Conservation (phyloP, 2,797 vertebrate species). For the Sebastes alutus region DNA sequence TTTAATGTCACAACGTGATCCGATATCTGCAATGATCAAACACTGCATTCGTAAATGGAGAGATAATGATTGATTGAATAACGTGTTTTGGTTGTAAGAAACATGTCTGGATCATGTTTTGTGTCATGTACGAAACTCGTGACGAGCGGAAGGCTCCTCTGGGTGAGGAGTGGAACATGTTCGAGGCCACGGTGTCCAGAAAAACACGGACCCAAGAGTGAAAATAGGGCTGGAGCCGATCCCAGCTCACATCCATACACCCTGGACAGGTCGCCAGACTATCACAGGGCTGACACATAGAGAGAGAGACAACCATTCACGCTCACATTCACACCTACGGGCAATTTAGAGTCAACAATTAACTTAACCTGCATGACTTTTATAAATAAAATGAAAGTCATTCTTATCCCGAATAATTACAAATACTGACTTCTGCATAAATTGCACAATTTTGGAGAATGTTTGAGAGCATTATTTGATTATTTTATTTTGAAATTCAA, state of each 20-base stretch:
- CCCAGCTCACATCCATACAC: too few relatives aligned
- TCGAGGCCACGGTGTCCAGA: constrained; percentile 12
- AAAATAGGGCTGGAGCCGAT: too few relatives aligned
- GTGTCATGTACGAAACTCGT: neutral
- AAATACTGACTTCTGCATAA: neutral
- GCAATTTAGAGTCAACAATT: too few relatives aligned
- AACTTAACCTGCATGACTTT: too few relatives aligned
- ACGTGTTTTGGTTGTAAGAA: neutral
- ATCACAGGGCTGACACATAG: too few relatives aligned
- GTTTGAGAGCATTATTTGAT: neutral
- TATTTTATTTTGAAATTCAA: neutral
- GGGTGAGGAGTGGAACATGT: constrained; percentile 9
- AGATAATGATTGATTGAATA: neutral
- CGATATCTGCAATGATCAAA: neutral
- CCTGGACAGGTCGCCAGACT: too few relatives aligned
- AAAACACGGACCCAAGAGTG: constrained; percentile 18
- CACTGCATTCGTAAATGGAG: neutral
- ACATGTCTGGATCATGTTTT: neutral
- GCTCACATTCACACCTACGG: too few relatives aligned
- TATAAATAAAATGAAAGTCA: neutral
- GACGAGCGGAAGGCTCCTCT: neutral
- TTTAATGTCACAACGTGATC: neutral
- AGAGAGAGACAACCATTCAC: too few relatives aligned
- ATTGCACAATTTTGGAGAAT: neutral
- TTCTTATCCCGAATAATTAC: neutral